Conservation (phyloP, 2,888 invertebrate genomes). For the Tryphoninae sp. region DNA sequence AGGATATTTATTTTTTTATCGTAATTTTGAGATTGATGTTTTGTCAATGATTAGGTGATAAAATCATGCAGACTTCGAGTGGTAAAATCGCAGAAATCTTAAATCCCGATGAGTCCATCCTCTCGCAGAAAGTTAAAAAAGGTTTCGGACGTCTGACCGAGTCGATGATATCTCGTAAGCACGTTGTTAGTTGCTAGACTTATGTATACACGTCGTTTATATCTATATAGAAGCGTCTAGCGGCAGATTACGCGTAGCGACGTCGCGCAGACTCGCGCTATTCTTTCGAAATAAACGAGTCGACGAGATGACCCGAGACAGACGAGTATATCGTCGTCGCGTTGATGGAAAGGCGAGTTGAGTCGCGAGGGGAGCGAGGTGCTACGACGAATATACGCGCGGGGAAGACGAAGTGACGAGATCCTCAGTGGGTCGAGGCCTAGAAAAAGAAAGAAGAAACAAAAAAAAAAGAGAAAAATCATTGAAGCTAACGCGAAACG, state of each 20-base stretch:
- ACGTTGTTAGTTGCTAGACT: background rate
- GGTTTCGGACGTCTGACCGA: conserved; percentile 4
- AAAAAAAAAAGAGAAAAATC: conserved; percentile 42
- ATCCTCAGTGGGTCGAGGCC: conserved; percentile 57
- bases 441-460: conserved; percentile 24
- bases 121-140: conserved; percentile 25
- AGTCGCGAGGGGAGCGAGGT: conserved; percentile 6
- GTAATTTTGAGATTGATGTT: too few relatives aligned
- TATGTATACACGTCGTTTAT: background rate
- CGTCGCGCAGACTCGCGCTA: conserved; percentile 48
- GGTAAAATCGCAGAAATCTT: background rate
- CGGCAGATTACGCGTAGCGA: conserved; percentile 49
- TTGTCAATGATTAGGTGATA: too few relatives aligned
- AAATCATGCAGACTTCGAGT: too few relatives aligned
- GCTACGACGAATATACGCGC: conserved; percentile 12
- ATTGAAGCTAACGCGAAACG: conserved; percentile 46
- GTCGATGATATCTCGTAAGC: background rate
- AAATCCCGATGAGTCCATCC: background rate
- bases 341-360: conserved; percentile 16
- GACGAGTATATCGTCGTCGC: conserved; percentile 20
- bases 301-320: conserved; percentile 20
- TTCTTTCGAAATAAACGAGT: conserved; percentile 48
- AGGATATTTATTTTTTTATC: too few relatives aligned
- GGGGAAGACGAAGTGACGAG: conserved; percentile 1
- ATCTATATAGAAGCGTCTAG: conserved; percentile 19